These are phyloP conservation scores for Hippopotamyrus pictus DNA, from an alignment of 2,797 vertebrate genomes.

Conservation along the genomic window DNA sequence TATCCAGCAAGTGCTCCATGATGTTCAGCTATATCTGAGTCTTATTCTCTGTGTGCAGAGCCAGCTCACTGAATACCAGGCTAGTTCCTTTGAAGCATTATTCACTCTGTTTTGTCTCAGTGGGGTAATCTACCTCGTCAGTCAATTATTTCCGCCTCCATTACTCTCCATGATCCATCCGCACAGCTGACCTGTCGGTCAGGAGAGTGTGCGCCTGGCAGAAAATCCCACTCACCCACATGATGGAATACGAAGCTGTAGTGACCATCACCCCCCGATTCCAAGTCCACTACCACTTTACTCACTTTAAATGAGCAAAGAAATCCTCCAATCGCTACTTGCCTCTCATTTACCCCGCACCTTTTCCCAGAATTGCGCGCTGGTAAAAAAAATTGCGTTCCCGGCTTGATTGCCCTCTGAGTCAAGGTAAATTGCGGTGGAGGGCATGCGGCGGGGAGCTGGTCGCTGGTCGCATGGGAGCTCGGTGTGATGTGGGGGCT, in stretches of 20 bases:
- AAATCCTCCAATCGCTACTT: background rate
- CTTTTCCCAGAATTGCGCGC: background rate
- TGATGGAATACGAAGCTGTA: background rate
- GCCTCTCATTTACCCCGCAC: background rate
- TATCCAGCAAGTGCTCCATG: background rate
- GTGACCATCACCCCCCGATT: background rate
- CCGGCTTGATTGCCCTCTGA: background rate
- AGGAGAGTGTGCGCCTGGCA: background rate
- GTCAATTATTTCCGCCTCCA: constrained; percentile 13
- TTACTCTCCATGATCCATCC: constrained; percentile 2
- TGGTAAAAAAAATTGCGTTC: background rate
- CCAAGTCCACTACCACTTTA: background rate
- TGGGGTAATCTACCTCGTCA: constrained; percentile 17
- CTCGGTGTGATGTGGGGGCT: background rate
- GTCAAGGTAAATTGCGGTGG: background rate
- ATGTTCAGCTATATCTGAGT: background rate
- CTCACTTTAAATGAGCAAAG: background rate
- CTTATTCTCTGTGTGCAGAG: background rate
- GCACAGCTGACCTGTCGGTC: background rate
- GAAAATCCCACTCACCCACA: background rate
- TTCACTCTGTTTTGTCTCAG: background rate
- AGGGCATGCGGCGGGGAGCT: background rate
- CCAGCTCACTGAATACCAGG: background rate
- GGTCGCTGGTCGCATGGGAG: background rate
- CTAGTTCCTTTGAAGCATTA: background rate